Evolutionary conservation across 2,888 invertebrate species (phyloP).

Genomic region (Lasiommata megera): DNA sequence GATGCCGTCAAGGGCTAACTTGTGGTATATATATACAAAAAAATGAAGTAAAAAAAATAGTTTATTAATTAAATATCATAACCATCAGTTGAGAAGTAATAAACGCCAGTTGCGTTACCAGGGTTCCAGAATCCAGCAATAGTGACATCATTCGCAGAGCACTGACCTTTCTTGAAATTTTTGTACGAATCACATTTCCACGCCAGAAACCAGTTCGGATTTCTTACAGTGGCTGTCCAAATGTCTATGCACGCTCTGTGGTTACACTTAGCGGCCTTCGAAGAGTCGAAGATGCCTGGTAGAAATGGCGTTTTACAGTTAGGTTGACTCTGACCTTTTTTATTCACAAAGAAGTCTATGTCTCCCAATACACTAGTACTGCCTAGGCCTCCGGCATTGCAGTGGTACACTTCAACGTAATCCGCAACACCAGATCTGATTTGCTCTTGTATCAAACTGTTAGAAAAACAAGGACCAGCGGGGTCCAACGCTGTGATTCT

Average conservation of each 20-base stretch:
- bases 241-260: constrained; percentile 63
- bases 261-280: constrained; percentile 65
- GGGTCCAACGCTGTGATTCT: constrained; percentile 69
- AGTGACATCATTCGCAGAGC: constrained; percentile 49
- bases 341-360: constrained; percentile 82
- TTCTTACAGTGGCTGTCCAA: constrained; percentile 60
- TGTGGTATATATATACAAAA: too few species aligned
- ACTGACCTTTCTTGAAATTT: constrained; percentile 51
- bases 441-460: constrained; percentile 62
- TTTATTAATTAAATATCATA: constrained; percentile 37
- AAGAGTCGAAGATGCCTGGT: constrained; percentile 59
- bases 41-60: background rate
- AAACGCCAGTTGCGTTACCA: constrained; percentile 62
- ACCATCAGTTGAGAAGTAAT: constrained; percentile 61
- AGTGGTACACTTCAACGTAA: constrained; percentile 83
- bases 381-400: constrained; percentile 79
- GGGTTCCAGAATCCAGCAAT: constrained; percentile 67
- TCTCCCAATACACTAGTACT: constrained; percentile 75
- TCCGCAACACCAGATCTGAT: constrained; percentile 78
- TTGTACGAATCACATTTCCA: constrained; percentile 62
- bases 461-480: constrained; percentile 70
- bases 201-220: constrained; percentile 54
- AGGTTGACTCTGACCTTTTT: constrained; percentile 79
- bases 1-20: too few species aligned
- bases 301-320: constrained; percentile 68